Percentiles rank a stretch among this genome's conserved stretches.
Evolutionary conservation across 2,888 invertebrate genomes (phyloP).

Genomic region (Drosophila limbata): DNA sequence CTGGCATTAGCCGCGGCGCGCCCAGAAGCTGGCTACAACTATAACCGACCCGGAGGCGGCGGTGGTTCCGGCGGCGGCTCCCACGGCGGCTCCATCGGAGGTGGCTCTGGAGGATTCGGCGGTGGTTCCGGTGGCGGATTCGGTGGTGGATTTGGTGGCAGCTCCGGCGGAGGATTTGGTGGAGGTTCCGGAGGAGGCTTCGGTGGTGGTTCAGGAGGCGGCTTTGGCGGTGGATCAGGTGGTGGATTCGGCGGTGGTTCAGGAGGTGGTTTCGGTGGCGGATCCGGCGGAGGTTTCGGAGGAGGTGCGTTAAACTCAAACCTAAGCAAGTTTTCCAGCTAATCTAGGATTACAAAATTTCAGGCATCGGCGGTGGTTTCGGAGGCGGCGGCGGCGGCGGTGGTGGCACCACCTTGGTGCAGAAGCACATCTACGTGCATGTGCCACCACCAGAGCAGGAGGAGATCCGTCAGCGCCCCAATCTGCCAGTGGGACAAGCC

Average conservation of each 20-base stretch:
- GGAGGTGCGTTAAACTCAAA: constrained; percentile 61
- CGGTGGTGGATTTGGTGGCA: constrained; percentile 56
- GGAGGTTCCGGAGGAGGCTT: constrained; percentile 63
- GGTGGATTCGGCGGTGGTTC: constrained; percentile 64
- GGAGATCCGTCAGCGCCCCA: constrained; percentile 87
- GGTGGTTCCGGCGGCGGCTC: constrained; percentile 77
- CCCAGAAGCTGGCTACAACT: constrained; percentile 85
- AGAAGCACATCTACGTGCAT: constrained; percentile 95
- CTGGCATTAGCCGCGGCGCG: constrained; percentile 85
- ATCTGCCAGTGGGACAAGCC: constrained; percentile 89
- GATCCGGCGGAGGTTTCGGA: constrained; percentile 64
- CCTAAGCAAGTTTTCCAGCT: constrained; percentile 14
- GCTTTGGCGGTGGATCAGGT: constrained; percentile 55
- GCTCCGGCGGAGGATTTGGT: constrained; percentile 58
- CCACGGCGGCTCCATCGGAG: constrained; percentile 58
- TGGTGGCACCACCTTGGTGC: constrained; percentile 87
- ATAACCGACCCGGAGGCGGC: constrained; percentile 85
- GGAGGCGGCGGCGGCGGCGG: constrained; percentile 81
- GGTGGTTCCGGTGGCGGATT: constrained; percentile 62
- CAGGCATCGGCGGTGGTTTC: constrained; percentile 70
- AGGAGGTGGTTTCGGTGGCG: constrained; percentile 60
- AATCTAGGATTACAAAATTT: constrained; percentile 43
- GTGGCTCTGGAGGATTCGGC: constrained; percentile 57
- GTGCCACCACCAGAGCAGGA: constrained; percentile 95
- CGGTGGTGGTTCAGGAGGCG: constrained; percentile 62